A percentile compares a stretch with the other conserved stretches of the same genome.
Evolutionary conservation across 2,888 invertebrate species (phyloP).

Genomic region (Bellardia bayeri): DNA sequence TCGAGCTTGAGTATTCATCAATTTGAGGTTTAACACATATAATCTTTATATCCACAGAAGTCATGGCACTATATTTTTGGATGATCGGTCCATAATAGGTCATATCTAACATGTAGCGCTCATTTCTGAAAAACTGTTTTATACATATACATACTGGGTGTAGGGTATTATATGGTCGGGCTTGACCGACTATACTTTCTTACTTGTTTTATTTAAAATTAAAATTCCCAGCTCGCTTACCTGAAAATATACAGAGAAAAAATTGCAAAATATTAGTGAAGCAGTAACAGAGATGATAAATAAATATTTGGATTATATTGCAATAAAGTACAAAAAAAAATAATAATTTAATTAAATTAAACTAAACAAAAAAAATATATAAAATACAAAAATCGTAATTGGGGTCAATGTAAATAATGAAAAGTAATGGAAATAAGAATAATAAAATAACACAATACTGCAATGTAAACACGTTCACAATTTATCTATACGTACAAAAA

Average conservation of each 20-base stretch:
- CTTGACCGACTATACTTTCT: too few relatives aligned
- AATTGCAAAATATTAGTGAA: not conserved
- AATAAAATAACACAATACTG: not conserved
- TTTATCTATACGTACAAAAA: conserved; percentile 14
- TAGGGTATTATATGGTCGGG: too few relatives aligned
- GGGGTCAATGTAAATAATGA: conserved; percentile 59
- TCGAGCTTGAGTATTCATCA: too few relatives aligned
- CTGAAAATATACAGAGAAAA: conserved; percentile 58
- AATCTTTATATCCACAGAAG: too few relatives aligned
- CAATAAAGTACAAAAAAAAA: conserved; percentile 51
- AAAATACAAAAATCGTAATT: conserved; percentile 28
- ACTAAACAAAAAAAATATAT: conserved; percentile 30
- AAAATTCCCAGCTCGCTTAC: conserved; percentile 48
- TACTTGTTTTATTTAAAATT: not conserved
- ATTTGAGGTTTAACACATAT: too few relatives aligned
- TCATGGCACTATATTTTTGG: too few relatives aligned
- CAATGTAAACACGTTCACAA: conserved; percentile 41
- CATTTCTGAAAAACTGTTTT: too few relatives aligned
- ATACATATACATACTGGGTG: too few relatives aligned
- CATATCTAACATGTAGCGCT: too few relatives aligned
- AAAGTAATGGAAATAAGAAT: conserved; percentile 18
- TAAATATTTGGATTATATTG: conserved; percentile 62
- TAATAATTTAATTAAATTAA: conserved; percentile 68
- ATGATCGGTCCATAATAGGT: too few relatives aligned
- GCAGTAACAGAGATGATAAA: conserved; percentile 15